Conservation (phyloP, 1,140 invertebrate genomes). For the Drosophila nebulosa region DNA sequence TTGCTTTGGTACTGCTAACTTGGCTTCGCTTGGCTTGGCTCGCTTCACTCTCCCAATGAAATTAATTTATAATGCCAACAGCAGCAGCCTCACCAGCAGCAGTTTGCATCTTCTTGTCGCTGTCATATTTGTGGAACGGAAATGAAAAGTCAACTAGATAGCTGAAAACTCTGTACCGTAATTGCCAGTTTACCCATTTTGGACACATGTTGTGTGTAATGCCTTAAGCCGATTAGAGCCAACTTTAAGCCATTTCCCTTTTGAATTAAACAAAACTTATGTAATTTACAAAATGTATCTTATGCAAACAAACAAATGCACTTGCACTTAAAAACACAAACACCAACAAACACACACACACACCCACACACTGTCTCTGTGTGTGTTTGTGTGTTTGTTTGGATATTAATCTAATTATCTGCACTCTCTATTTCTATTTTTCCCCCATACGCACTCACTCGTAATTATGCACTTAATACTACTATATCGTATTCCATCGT, state of each 20-base stretch:
- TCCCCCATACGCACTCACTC: neutral
- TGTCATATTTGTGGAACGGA: conserved; percentile 43
- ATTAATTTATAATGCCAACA: conserved; percentile 53
- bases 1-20: neutral
- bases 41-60: neutral
- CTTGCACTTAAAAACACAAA: neutral
- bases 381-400: neutral
- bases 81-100: neutral
- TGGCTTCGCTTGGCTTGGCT: neutral
- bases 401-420: neutral
- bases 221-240: conserved; percentile 61
- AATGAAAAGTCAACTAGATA: conserved; percentile 37
- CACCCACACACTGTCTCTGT: neutral
- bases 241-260: conserved; percentile 43
- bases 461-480: conserved; percentile 55
- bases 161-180: conserved; percentile 9
- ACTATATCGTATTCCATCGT: no score
- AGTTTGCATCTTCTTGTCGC: conserved; percentile 9
- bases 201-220: conserved; percentile 20
- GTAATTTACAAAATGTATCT: conserved; percentile 32
- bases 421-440: neutral
- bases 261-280: conserved; percentile 35
- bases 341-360: neutral
- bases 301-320: conserved; percentile 33
- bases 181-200: conserved; percentile 10